A percentile compares a stretch with the other conserved stretches of the same genome.
phyloP scores from a whole-genome alignment of 2,113 vertebrate species.

The Psophia crepitans region DNA sequence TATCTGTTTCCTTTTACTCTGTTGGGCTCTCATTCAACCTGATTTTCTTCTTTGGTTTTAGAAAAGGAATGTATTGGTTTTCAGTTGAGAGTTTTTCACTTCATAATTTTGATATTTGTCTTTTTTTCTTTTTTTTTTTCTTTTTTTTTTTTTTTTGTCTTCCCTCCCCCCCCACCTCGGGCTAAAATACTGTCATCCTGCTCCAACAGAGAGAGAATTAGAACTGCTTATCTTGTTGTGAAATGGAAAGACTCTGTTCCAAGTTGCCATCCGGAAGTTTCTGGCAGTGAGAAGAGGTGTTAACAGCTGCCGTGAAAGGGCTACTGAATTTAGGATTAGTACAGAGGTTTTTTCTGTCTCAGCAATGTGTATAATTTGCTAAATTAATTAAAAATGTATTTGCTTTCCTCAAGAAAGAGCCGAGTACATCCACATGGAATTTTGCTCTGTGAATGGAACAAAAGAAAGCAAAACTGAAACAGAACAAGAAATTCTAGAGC shows the following conservation, averaged over 20 bases:
- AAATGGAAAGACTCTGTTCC: not conserved
- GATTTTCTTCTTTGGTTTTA: not conserved
- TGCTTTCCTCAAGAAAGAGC: not conserved
- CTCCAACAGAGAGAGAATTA: not conserved
- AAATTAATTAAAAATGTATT: slow-evolving; percentile 19
- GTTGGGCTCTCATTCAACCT: not conserved
- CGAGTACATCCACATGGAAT: not conserved
- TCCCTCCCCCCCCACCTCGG: rapidly evolving
- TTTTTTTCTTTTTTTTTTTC: no score
- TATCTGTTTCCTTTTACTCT: slow-evolving; percentile 25
- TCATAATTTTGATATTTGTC: not conserved
- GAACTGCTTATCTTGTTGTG: slow-evolving; percentile 14
- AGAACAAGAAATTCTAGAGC: not conserved
- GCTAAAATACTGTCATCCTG: not conserved
- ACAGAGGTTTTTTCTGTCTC: slow-evolving; percentile 12
- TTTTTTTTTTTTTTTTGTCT: rapidly evolving
- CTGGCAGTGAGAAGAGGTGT: slow-evolving; percentile 33
- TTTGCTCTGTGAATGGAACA: not conserved
- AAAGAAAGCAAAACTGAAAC: not conserved
- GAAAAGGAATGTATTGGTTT: not conserved
- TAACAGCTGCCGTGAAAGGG: slow-evolving; percentile 35
- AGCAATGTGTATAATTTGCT: not conserved
- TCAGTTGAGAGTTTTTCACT: not conserved
- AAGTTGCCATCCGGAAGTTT: slow-evolving; percentile 26
- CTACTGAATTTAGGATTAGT: slow-evolving; percentile 9